These are phyloP conservation scores for Otocyon megalotis DNA, from an alignment of 2,113 vertebrate species.

Conservation along the genomic window DNA sequence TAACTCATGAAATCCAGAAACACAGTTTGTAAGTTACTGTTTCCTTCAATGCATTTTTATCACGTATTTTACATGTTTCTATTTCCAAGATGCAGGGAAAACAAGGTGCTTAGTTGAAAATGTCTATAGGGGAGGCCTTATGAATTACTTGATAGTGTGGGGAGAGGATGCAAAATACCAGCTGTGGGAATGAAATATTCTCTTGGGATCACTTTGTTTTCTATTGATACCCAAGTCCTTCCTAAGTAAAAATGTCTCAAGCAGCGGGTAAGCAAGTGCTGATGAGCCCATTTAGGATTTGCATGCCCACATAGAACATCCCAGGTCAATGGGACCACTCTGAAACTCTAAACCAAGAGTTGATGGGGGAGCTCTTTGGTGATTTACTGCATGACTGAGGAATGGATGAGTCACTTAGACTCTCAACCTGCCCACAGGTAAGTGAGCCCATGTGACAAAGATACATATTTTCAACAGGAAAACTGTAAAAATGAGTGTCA, in stretches of 20 bases:
- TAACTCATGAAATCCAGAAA: background rate
- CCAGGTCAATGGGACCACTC: fast-evolving
- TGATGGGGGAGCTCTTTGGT: too few relatives aligned
- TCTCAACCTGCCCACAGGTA: background rate
- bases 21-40: background rate
- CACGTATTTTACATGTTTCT: conserved; percentile 38
- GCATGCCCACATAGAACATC: background rate
- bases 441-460: background rate
- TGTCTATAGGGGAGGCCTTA: conserved; percentile 33
- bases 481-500: background rate
- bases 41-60: conserved; percentile 48
- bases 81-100: conserved; percentile 45
- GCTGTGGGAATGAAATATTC: conserved; percentile 46
- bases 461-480: background rate
- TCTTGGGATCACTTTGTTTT: background rate
- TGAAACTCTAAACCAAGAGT: background rate
- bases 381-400: background rate
- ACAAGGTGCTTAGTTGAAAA: conserved; percentile 35
- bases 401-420: background rate
- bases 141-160: conserved; percentile 44
- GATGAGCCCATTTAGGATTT: background rate
- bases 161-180: conserved; percentile 59
- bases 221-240: background rate
- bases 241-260: background rate
- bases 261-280: background rate